phyloP scores from a whole-genome alignment of 2,888 invertebrate genomes.

The Drepanosiphum platanoidis region DNA sequence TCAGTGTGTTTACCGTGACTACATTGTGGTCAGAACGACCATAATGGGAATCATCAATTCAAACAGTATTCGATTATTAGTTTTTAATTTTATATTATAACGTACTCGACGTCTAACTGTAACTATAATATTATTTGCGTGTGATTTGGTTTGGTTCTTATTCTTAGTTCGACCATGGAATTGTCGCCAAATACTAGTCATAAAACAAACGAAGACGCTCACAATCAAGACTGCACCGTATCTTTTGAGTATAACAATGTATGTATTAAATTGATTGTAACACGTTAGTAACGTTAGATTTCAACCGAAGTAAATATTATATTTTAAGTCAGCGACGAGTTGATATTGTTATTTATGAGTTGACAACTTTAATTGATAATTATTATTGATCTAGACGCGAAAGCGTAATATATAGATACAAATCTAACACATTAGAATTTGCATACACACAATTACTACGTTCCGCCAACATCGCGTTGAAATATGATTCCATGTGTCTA shows the following conservation, averaged over 20 bases:
- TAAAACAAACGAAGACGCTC: not conserved
- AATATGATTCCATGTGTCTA: no score
- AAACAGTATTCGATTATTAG: not conserved
- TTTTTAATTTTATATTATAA: not conserved
- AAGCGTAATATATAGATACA: no score
- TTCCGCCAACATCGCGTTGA: no score
- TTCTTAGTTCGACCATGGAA: constrained; percentile 25
- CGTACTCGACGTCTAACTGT: not conserved
- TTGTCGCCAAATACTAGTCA: not conserved
- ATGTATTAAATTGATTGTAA: not conserved
- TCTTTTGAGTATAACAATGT: constrained; percentile 15
- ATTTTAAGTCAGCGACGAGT: not conserved
- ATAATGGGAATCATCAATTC: not conserved
- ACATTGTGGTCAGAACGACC: not conserved
- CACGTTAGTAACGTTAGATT: not conserved
- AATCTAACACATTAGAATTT: no score
- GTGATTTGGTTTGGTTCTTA: not conserved
- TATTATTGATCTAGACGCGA: no score
- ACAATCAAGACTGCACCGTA: not conserved
- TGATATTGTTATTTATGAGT: not conserved
- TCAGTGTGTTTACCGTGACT: no score
- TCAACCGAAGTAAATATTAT: not conserved
- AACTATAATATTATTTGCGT: not conserved
- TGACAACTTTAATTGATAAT: no score
- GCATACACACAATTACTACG: no score